Conservation (phyloP, 2,888 invertebrate genomes). For the Drosophila ezoana region DNA sequence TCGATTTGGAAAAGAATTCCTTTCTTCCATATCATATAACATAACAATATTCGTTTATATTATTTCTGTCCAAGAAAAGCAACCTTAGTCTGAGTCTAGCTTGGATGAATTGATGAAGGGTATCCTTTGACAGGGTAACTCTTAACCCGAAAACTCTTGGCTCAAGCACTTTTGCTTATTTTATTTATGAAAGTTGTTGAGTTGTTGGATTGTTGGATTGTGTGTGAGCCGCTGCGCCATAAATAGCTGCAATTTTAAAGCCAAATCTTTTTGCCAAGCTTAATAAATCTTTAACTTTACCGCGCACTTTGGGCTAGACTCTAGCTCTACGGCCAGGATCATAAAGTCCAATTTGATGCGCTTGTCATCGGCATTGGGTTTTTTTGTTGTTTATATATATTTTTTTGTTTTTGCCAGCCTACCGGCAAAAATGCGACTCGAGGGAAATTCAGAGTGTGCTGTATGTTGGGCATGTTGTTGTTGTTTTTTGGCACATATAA, state of each 20-base stretch:
- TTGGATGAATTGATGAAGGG: neutral
- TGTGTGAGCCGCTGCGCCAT: constrained; percentile 31
- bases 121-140: constrained; percentile 21
- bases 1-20: no score
- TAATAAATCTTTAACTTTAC: constrained; percentile 49
- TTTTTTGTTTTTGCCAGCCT: constrained; percentile 6
- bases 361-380: constrained; percentile 44
- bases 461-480: constrained; percentile 34
- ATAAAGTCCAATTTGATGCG: constrained; percentile 53
- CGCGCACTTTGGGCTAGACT: constrained; percentile 10
- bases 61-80: no score
- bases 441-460: constrained; percentile 69
- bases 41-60: no score
- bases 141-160: neutral
- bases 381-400: constrained; percentile 2
- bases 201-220: constrained; percentile 25
- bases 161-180: constrained; percentile 7
- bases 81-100: no score
- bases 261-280: constrained; percentile 27
- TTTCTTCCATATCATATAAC: no score
- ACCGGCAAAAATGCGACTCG: constrained; percentile 64
- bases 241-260: constrained; percentile 58
- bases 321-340: constrained; percentile 7
- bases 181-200: constrained; percentile 56
- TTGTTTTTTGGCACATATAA: constrained; percentile 37